These are phyloP conservation scores for Abrostola tripartita DNA, from an alignment of 2,888 invertebrate genomes.

Conservation along the genomic window DNA sequence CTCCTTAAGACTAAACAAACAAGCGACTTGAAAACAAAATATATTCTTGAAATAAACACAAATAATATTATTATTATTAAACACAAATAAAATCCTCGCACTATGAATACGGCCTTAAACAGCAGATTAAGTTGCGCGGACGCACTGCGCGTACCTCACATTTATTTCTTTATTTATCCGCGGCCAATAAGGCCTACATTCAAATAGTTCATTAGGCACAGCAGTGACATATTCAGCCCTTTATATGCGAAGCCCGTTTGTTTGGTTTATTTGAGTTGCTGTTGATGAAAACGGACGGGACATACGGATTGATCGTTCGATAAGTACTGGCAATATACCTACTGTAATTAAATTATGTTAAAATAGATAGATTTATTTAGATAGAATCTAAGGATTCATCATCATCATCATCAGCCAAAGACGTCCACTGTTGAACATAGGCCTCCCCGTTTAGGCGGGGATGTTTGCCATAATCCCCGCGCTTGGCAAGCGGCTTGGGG, in stretches of 20 bases:
- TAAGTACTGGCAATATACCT: conserved; percentile 18
- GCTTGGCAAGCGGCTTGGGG: no score
- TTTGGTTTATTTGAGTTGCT: conserved; percentile 74
- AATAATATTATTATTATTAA: no score
- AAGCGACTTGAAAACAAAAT: no score
- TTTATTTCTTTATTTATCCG: conserved; percentile 84
- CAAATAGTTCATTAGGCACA: conserved; percentile 85
- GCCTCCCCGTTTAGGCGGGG: no score
- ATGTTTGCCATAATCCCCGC: no score
- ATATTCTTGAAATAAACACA: no score
- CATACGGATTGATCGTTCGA: conserved; percentile 54
- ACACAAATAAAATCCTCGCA: conserved; percentile 17
- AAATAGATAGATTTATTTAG: no score
- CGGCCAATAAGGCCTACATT: conserved; percentile 84
- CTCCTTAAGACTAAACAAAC: no score
- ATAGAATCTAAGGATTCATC: no score
- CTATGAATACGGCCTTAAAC: conserved; percentile 73
- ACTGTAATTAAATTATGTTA: no score
- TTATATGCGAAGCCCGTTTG: conserved; percentile 79
- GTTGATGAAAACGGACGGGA: conserved; percentile 71
- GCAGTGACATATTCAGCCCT: conserved; percentile 74
- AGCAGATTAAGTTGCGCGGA: conserved; percentile 80
- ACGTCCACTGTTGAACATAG: no score
- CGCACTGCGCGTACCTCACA: conserved; percentile 72
- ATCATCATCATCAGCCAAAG: no score